phyloP scores from a whole-genome alignment of 2,797 vertebrate genomes.

The Coregonus suidteri region DNA sequence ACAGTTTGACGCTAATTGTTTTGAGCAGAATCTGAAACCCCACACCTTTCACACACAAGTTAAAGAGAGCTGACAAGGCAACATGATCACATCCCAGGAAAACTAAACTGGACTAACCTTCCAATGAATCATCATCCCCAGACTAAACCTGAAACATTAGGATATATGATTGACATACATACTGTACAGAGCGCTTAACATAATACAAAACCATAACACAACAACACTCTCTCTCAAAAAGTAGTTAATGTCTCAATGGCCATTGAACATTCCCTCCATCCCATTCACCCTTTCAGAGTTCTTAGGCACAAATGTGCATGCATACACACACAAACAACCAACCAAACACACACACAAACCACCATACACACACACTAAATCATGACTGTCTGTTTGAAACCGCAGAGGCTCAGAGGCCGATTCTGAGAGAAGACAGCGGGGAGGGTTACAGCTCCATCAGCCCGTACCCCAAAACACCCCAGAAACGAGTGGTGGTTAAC shows the following conservation, averaged over 20 bases:
- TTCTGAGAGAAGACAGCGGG: conserved; percentile 29
- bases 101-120: conserved; percentile 67
- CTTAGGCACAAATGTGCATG: conserved; percentile 84
- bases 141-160: conserved; percentile 74
- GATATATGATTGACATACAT: conserved; percentile 19
- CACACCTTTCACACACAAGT: conserved; percentile 79
- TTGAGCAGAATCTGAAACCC: conserved; percentile 73
- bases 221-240: conserved; percentile 49
- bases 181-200: conserved; percentile 31
- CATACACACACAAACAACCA: conserved; percentile 44
- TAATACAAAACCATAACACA: conserved; percentile 18
- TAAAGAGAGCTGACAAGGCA: conserved; percentile 83
- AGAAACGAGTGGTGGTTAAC: no score
- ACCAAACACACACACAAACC: conserved; percentile 53
- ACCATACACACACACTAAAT: conserved; percentile 52
- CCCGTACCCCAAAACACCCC: conserved; percentile 22
- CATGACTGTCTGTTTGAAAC: conserved; percentile 57
- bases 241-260: conserved; percentile 77
- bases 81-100: conserved; percentile 76
- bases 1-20: conserved; percentile 76
- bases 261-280: conserved; percentile 73
- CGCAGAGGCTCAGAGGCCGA: conserved; percentile 59
- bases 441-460: not conserved
- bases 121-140: conserved; percentile 70
- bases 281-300: conserved; percentile 77